phyloP scores from a whole-genome alignment of 1,140 invertebrate genomes.

The Atta texana region DNA sequence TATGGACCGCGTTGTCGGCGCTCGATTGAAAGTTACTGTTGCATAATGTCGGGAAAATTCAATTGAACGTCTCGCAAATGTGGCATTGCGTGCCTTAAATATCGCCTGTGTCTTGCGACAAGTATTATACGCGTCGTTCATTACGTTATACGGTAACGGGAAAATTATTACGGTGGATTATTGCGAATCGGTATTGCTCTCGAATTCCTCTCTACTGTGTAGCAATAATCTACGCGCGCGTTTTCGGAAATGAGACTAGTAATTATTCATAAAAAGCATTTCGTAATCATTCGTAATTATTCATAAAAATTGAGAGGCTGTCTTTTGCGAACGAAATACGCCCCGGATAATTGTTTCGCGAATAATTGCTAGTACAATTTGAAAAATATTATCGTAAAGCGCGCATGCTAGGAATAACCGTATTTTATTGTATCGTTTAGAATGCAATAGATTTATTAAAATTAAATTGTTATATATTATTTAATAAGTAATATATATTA shows the following conservation, averaged over 20 bases:
- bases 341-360: background rate
- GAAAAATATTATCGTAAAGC: slow-evolving; percentile 4
- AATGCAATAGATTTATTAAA: background rate
- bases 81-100: slow-evolving; percentile 14
- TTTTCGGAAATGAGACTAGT: slow-evolving; percentile 6
- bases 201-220: background rate
- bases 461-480: background rate
- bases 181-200: slow-evolving; percentile 10
- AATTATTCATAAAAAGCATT: slow-evolving; percentile 18
- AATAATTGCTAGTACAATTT: slow-evolving; percentile 1
- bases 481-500: background rate
- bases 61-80: slow-evolving; percentile 30
- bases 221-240: background rate
- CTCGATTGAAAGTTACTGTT: background rate
- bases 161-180: slow-evolving; percentile 11
- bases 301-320: slow-evolving; percentile 17
- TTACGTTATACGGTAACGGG: slow-evolving; percentile 5
- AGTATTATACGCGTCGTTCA: slow-evolving; percentile 22
- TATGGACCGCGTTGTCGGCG: background rate
- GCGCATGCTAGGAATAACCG: background rate
- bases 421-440: background rate
- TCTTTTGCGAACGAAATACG: background rate
- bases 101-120: slow-evolving; percentile 16
- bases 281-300: slow-evolving; percentile 18
- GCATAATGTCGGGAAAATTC: slow-evolving; percentile 17